phyloP scores from a whole-genome alignment of 2,113 vertebrate genomes.

The Epinephelus moara region DNA sequence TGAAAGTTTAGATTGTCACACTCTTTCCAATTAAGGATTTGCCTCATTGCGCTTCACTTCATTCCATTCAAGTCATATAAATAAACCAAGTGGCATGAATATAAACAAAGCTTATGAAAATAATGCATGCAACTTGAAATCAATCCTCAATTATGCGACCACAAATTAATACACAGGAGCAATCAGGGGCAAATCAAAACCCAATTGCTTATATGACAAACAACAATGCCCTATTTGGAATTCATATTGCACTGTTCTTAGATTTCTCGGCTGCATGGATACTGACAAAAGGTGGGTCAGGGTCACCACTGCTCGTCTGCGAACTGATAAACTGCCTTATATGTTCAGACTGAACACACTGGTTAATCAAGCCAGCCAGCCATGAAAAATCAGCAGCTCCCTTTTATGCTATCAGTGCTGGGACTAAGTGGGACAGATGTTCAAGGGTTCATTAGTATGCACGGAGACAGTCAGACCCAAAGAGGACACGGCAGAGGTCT shows the following conservation, averaged over 20 bases:
- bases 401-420: constrained; percentile 70
- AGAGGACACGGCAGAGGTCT: constrained; percentile 79
- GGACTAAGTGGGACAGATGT: constrained; percentile 85
- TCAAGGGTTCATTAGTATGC: constrained; percentile 85
- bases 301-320: constrained; percentile 64
- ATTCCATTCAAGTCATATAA: constrained; percentile 74
- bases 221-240: constrained; percentile 62
- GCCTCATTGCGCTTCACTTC: constrained; percentile 72
- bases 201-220: constrained; percentile 76
- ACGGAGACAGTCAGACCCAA: constrained; percentile 65
- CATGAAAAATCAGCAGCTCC: constrained; percentile 75
- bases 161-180: constrained; percentile 77
- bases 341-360: constrained; percentile 72
- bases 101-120: constrained; percentile 77
- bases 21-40: constrained; percentile 77
- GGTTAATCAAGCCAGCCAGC: constrained; percentile 81
- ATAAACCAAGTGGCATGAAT: constrained; percentile 70
- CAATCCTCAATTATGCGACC: constrained; percentile 75
- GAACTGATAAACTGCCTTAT: constrained; percentile 75
- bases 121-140: constrained; percentile 71
- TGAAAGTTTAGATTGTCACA: constrained; percentile 76
- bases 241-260: constrained; percentile 46
- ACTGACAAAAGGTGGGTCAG: constrained; percentile 58
- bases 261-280: constrained; percentile 26
- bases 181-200: constrained; percentile 78